Evolutionary conservation across 2,797 vertebrate genomes (phyloP).

Genomic region (Caiman crocodilus): DNA sequence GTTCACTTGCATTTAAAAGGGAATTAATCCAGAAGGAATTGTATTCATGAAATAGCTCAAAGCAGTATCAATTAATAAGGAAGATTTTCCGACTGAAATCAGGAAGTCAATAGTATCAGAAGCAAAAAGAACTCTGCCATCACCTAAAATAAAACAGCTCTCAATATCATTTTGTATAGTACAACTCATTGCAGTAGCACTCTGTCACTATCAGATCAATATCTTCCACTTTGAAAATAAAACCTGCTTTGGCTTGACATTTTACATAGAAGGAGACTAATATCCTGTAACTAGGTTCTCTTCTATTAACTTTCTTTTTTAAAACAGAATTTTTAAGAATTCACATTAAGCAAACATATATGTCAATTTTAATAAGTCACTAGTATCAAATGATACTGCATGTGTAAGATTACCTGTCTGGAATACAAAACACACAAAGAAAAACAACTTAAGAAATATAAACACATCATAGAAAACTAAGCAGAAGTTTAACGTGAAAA

Average conservation of each 20-base stretch:
- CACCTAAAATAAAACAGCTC: not conserved
- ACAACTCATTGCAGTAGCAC: not conserved
- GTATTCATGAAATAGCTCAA: not conserved
- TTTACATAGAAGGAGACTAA: not conserved
- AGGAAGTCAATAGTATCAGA: not conserved
- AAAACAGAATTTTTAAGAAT: not conserved
- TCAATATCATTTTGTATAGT: not conserved
- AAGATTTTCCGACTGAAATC: not conserved
- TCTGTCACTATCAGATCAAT: not conserved
- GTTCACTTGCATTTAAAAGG: not conserved
- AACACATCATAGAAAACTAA: not conserved
- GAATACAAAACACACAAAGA: not conserved
- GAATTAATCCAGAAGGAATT: not conserved
- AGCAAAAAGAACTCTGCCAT: not conserved
- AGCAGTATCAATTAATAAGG: not conserved
- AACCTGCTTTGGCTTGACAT: constrained; percentile 40
- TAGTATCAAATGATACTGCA: not conserved
- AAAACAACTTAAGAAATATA: not conserved
- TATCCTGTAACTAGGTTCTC: not conserved
- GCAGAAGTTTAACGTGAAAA: not conserved
- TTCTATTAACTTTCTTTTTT: not conserved
- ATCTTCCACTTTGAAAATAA: constrained; percentile 11
- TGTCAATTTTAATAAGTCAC: not conserved
- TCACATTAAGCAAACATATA: not conserved
- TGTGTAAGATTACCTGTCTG: not conserved